phyloP scores from a whole-genome alignment of 2,888 invertebrate genomes.

The Phlogophora meticulosa region DNA sequence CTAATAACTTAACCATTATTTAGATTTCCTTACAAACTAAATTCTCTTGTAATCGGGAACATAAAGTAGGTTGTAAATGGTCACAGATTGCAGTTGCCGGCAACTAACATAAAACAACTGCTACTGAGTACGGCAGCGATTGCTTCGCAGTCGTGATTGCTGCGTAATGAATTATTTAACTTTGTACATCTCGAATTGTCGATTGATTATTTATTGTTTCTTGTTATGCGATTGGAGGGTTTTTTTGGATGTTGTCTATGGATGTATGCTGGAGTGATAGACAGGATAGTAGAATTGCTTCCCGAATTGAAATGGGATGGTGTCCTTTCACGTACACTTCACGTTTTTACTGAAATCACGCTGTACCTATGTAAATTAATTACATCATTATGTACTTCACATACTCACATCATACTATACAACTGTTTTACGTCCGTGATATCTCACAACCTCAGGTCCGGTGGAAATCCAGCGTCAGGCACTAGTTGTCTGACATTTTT shows the following conservation, averaged over 20 bases:
- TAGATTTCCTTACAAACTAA: slow-evolving; percentile 35
- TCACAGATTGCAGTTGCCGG: slow-evolving; percentile 45
- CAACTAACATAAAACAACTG: slow-evolving; percentile 44
- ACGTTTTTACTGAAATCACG: too few relatives aligned
- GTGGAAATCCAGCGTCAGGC: too few relatives aligned
- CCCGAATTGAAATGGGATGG: neutral
- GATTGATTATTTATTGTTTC: slow-evolving; percentile 48
- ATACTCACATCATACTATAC: too few relatives aligned
- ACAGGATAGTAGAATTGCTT: neutral
- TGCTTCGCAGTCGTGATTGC: slow-evolving; percentile 34
- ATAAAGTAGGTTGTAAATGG: slow-evolving; percentile 58
- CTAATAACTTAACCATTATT: slow-evolving; percentile 5
- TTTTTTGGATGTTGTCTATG: slow-evolving; percentile 21
- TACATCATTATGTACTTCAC: too few relatives aligned
- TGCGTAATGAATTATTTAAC: slow-evolving; percentile 56
- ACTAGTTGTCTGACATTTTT: too few relatives aligned
- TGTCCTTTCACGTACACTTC: too few relatives aligned
- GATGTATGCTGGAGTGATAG: neutral
- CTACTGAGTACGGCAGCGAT: slow-evolving; percentile 31
- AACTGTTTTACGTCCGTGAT: too few relatives aligned
- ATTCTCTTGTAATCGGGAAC: slow-evolving; percentile 46
- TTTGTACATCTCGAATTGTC: slow-evolving; percentile 42
- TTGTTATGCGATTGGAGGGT: slow-evolving; percentile 30
- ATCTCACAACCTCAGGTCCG: too few relatives aligned
- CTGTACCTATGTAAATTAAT: too few relatives aligned